Evolutionary conservation across 1,140 invertebrate species (phyloP).

Genomic region (Paracyclopina nana): DNA sequence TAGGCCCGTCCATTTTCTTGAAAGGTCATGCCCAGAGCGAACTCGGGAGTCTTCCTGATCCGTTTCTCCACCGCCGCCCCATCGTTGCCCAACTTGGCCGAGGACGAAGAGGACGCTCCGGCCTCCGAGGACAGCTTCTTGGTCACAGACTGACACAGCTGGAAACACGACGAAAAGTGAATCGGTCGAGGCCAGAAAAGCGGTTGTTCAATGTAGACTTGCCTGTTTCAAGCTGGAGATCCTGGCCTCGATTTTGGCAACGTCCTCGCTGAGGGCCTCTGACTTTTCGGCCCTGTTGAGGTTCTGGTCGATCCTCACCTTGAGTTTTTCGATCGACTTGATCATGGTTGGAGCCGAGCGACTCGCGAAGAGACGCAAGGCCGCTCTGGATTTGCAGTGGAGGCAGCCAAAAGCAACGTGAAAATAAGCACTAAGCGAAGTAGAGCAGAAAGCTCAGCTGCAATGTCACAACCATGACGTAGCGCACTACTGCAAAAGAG

Average conservation of each 20-base stretch:
- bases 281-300: conserved; percentile 4
- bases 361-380: no score
- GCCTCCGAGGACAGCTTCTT: conserved; percentile 1
- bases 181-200: background rate
- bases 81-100: background rate
- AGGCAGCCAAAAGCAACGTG: no score
- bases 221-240: background rate
- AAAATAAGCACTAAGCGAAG: no score
- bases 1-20: background rate
- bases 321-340: conserved; percentile 4
- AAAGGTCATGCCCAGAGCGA: background rate
- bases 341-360: no score
- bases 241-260: background rate
- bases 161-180: no score
- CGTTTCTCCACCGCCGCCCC: conserved; percentile 3
- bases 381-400: no score
- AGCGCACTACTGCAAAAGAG: no score
- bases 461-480: no score
- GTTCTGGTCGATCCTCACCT: conserved; percentile 9
- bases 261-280: background rate
- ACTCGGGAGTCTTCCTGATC: conserved; percentile 4
- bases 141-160: conserved; percentile 2
- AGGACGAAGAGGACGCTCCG: no score
- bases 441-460: no score
- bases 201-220: no score